Evolutionary conservation across 2,113 vertebrate genomes (phyloP).

Genomic region (Protobothrops mucrosquamatus): DNA sequence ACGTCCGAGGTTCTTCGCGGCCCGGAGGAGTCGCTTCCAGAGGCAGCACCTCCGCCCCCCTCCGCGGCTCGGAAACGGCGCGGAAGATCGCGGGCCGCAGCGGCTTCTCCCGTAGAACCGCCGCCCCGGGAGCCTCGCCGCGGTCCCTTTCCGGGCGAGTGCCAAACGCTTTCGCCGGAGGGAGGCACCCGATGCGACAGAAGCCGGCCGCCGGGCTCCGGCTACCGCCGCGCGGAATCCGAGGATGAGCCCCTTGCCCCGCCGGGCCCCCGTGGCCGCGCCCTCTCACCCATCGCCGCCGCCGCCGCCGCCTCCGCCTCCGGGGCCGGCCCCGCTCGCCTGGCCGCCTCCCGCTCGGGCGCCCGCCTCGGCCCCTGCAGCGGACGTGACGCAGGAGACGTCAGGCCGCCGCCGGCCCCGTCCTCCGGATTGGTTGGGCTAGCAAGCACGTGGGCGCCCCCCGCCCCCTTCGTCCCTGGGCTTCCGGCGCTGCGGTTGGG

Average conservation of each 20-base stretch:
- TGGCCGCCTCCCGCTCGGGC: conserved; percentile 38
- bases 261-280: conserved; percentile 30
- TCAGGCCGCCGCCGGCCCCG: neutral
- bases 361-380: conserved; percentile 66
- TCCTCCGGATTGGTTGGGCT: neutral
- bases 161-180: neutral
- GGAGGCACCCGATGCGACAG: neutral
- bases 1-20: neutral
- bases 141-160: neutral
- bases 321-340: conserved; percentile 32
- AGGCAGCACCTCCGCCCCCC: neutral
- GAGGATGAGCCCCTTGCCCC: neutral
- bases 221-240: neutral
- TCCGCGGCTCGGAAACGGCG: neutral
- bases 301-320: neutral
- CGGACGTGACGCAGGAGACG: conserved; percentile 66
- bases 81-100: too few relatives aligned
- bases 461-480: neutral
- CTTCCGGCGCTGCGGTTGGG: rapidly evolving
- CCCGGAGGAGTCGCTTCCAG: neutral
- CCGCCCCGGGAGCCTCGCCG: neutral
- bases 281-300: conserved; percentile 28
- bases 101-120: neutral
- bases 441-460: rapidly evolving
- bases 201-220: too few relatives aligned